Base-by-base conservation (phyloP, 2,113 vertebrate genomes). In the Nestor notabilis region DNA sequence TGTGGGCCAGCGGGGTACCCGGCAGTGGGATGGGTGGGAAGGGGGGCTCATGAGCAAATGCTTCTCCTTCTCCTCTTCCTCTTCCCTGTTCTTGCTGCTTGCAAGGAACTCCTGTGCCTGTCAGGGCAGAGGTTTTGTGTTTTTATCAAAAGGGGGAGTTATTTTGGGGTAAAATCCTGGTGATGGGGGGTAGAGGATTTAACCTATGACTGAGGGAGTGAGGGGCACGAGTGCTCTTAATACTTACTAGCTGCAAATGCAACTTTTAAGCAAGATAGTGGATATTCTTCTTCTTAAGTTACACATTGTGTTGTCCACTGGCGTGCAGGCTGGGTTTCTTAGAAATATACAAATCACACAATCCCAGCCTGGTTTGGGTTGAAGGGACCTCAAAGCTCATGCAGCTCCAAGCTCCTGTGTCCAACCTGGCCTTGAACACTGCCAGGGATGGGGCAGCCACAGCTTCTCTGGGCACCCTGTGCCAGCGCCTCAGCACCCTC, bases 31-130 rank as follows among this genome's bases (percentile, higher is more conserved):
- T 44, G 23, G 28, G 43, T 68, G 27, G 37, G 49, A 87, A 87
- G 44, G 41, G 35, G 0, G 0, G 7, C 41, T 33, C 8, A 8
- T 31, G 55, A 87, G 9, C 23, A 75, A 37, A 50, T n/a, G 19
- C 23, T 71, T 16, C 21, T 79, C 37, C n/a, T 66, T 16, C 21
- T 75, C 37, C n/a, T 66, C 28, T 35, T 70, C 53, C 33, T 72
- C 31, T 21, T 84, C 35, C 19, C 20, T 9, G 4, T 5, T 52
- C 8, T 53, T 6, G 2, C 33, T 77, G 21, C 41, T 72, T 31
- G 33, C 3, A 37, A 18, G 29, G 50, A 77, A 23, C 28, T 47
- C 20, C 21, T 49, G 24, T 49, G 66, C 27, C 13, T 91, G 70
- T 60, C 21, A 24, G 50, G 13, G 20, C 23, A 85, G 68, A 37